Evolutionary conservation across 2,113 vertebrate species (phyloP), one percentile per base, ranked within the genome.

Genomic region (Carassius gibelio): DNA sequence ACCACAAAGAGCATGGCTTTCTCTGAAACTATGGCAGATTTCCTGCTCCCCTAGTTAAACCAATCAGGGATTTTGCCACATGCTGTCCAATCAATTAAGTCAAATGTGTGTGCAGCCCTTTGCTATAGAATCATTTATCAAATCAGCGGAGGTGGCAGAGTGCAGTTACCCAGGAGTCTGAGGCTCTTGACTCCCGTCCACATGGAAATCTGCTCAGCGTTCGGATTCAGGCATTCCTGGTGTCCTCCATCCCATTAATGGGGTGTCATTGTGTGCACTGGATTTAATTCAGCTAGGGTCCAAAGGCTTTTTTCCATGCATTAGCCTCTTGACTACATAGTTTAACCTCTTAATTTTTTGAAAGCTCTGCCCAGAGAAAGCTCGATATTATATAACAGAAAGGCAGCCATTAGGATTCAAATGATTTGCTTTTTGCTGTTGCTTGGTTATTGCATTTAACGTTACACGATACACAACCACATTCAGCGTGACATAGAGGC

Each of bases 91-190:
- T 95, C 94, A 94, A 94, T 95, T 94, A 94, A 92, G 91, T 85
- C 90, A 94, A 95, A 94, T 94, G 93, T 94, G 92, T 88, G 91
- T 88, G 83, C 84, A 88, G 91, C 89, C 91, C 93, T 94, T 93
- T 94, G 93, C 93, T 94, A 93, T 91, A 90, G 93, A 94, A 95
- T 95, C 89, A 94, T 95, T 95, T 94, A 93, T 94, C 93, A 94
- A 94, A 93, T 94, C 91, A 92, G 88, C 69, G 75, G 91, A 93
- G 92, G 92, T 92, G 91, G 91, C 91, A 91, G 88, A 91, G 93
- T 92, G 90, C 93, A 91, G 89, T 89, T 91, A 91, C 91, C 91
- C 88, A 77, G 48, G 91, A 93, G 91, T 90, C 91, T 89, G 81
- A 92, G 92, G 93, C 89, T 88, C 79, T 80, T 71, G 71, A 84